phyloP scores from a whole-genome alignment of 1,140 invertebrate species.

The Aphaenogaster rudis region DNA sequence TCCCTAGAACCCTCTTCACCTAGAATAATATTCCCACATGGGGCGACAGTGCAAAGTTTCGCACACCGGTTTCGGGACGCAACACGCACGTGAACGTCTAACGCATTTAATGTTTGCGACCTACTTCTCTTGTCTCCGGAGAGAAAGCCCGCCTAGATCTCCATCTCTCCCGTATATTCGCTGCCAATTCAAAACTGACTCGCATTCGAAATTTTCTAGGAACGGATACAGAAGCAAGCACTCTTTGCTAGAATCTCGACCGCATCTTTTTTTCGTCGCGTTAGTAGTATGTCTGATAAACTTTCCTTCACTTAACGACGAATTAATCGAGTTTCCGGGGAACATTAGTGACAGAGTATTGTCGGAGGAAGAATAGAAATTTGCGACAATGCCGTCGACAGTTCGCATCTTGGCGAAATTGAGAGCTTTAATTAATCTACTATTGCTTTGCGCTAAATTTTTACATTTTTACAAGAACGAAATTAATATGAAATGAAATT shows the following conservation, averaged over 20 bases:
- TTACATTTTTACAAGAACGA: not conserved
- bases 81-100: slow-evolving; percentile 20
- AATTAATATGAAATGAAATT: not conserved
- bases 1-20: slow-evolving; percentile 5
- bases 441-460: not conserved
- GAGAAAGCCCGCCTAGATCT: slow-evolving; percentile 65
- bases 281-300: slow-evolving; percentile 11
- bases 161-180: slow-evolving; percentile 56
- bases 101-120: slow-evolving; percentile 69
- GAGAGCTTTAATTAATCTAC: not conserved
- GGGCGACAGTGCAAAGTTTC: slow-evolving; percentile 32
- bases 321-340: slow-evolving; percentile 39
- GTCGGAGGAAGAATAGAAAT: slow-evolving; percentile 10
- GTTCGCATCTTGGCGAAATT: not conserved
- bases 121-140: slow-evolving; percentile 61
- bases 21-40: slow-evolving; percentile 69
- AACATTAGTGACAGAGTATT: not conserved
- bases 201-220: slow-evolving; percentile 18
- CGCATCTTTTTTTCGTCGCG: slow-evolving; percentile 24
- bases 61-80: slow-evolving; percentile 40
- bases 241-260: not conserved
- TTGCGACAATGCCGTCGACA: not conserved
- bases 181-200: slow-evolving; percentile 61
- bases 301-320: slow-evolving; percentile 33
- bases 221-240: not conserved